These are phyloP conservation scores for Podargus strigoides DNA, from an alignment of 2,797 vertebrate species.

Conservation along the genomic window DNA sequence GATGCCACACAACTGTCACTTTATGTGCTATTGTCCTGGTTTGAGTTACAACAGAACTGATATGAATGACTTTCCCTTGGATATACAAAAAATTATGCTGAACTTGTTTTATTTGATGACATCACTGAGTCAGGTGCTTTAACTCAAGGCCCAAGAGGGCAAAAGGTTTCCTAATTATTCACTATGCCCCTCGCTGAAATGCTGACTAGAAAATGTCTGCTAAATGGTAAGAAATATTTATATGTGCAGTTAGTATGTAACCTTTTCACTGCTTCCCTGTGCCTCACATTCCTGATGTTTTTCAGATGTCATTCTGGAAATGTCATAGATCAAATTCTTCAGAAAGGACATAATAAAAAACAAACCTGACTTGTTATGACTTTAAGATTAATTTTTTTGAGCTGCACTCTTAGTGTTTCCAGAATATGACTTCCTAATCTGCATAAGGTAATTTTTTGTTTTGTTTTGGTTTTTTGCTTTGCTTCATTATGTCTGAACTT, in stretches of 20 bases:
- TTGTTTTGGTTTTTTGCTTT: background rate
- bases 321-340: background rate
- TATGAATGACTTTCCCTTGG: background rate
- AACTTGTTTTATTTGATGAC: background rate
- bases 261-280: background rate
- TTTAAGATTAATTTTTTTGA: background rate
- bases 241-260: background rate
- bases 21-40: too few relatives aligned
- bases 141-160: background rate
- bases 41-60: too few relatives aligned
- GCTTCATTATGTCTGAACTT: background rate
- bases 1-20: background rate
- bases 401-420: background rate
- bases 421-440: background rate
- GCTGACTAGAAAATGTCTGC: background rate
- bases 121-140: background rate
- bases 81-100: background rate
- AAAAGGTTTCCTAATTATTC: background rate
- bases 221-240: background rate
- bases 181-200: background rate
- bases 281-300: background rate
- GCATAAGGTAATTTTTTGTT: background rate
- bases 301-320: background rate
- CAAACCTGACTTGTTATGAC: background rate
- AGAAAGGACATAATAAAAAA: background rate